Conservation (phyloP, 2,113 vertebrate species). For the Melospiza georgiana region DNA sequence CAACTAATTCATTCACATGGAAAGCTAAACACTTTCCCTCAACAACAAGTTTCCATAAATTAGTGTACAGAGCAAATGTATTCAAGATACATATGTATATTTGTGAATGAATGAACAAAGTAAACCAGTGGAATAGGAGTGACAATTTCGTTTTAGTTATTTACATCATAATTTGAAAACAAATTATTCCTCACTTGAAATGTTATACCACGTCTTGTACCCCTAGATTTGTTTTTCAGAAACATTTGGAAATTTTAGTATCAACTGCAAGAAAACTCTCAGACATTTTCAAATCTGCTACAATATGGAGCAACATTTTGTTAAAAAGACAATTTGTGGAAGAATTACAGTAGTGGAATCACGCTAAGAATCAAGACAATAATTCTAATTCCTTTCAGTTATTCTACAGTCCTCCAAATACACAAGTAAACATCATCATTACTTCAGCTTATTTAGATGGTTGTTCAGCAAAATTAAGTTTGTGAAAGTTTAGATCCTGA, state of each 20-base stretch:
- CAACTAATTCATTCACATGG: not conserved
- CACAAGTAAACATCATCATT: not conserved
- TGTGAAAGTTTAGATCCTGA: not conserved
- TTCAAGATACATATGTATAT: not conserved
- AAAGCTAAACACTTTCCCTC: not conserved
- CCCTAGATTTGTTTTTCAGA: not conserved
- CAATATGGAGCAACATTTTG: not conserved
- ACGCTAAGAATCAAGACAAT: not conserved
- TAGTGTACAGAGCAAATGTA: not conserved
- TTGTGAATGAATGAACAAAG: not conserved
- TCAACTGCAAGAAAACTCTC: not conserved
- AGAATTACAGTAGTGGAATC: not conserved
- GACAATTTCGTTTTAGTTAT: not conserved
- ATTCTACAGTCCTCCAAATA: not conserved
- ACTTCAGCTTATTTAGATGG: not conserved
- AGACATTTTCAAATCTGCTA: not conserved
- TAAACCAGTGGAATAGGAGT: not conserved
- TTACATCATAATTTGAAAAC: not conserved
- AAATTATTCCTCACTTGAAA: not conserved
- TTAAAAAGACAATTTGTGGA: not conserved
- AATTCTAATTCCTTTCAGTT: not conserved
- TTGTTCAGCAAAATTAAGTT: not conserved
- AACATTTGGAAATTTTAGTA: not conserved
- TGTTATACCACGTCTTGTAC: accelerated
- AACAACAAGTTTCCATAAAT: not conserved